Base-by-base conservation (phyloP, 2,888 invertebrate species). In the Rhamnusium bicolor region DNA sequence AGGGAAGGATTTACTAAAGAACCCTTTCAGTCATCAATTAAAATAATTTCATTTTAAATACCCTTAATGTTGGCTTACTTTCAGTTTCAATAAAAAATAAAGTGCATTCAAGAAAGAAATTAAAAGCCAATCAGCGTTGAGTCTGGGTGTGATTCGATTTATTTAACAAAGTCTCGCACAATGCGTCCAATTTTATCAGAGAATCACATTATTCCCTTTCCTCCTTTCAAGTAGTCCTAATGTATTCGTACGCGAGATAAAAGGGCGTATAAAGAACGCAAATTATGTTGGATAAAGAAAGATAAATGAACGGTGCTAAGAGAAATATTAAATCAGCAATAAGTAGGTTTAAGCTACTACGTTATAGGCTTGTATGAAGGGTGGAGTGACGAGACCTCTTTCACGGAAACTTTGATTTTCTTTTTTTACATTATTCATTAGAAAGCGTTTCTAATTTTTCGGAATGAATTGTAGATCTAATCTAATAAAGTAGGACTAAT, bases 271-370 rank as follows among this genome's bases (percentile, higher is more conserved):
- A 69, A 74, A 74, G 76, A 63, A 76, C 71, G 67, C 72, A 70
- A 72, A 74, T 72, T 74, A 74, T 65, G 68, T 49, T 53, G 73
- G 71, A 79, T 74, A 75, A 78, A 75, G 77, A 76, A 78, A 78
- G 77, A 80, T 78, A 77, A 80, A 79, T 78, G 78, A 74, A 60
- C 65, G 77, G 73, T 74, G 71, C 73, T 75, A 58, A 69, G 78
- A 73, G 75, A 75, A 77, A 77, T 77, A 80, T 78, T 80, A 80
- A 79, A 80, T 78, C 77, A 69, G 73, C 76, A 77, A 78, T 77
- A 77, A 79, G 77, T 73, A 73, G 60, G 74, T 74, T 58, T 70
- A 61, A 65, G 68, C 68, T 73, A 65, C 46, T 53, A 66, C 47
- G 67, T 1, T 27, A 40, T 40, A 14, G 29, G 53, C 40, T 21